Base-by-base conservation (phyloP, 2,113 vertebrate genomes). In the Podilymbus podiceps region DNA sequence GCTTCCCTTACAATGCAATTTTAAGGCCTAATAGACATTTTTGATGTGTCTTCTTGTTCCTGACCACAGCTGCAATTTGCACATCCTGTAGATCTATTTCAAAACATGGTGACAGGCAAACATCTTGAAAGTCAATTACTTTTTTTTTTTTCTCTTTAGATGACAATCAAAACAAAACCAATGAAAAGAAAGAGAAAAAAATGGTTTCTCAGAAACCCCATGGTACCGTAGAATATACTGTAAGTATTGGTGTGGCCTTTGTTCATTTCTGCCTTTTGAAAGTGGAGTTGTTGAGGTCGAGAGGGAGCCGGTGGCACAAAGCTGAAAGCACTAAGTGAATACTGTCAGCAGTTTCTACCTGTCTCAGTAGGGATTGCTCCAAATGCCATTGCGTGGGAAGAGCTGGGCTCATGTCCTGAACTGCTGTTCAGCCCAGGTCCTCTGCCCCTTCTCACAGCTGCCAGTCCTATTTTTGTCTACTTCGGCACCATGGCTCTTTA, bases 131-230 rank as follows among this genome's bases (percentile, higher is more conserved):
- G 12, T 73, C 24, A 60, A 25, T 80, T 71, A 59, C 24, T 53
- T 12, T 69, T 75, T 76, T 59, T 78, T 53, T 88, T 60, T 88
- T 27, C 94, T 94, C 56, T 94, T 93, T 93, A 98, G 98, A 98
- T 96, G 98, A 98, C 91, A 98, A 98, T 97, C 98, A 98, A 92
- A 98, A 97, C 95, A 98, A 98, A 97, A 97, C 88, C 63, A 98
- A 96, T 95, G 98, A 98, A 93, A 98, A 98, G 93, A 98, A 98
- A 93, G 98, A 98, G 90, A 98, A 98, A 90, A 98, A 98, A 96
- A 98, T 98, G 98, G 98, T 98, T 88, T 97, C 95, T 64, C 98
- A 98, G 97, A 98, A 98, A 91, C 98, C 98, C 12, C 96, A 95
- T 5, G 98, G 98, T 72, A 98, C 98, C 81, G 46, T 98, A 89